Evolutionary conservation across 2,888 invertebrate genomes (phyloP).

Genomic region (Ptychoptera contaminata): DNA sequence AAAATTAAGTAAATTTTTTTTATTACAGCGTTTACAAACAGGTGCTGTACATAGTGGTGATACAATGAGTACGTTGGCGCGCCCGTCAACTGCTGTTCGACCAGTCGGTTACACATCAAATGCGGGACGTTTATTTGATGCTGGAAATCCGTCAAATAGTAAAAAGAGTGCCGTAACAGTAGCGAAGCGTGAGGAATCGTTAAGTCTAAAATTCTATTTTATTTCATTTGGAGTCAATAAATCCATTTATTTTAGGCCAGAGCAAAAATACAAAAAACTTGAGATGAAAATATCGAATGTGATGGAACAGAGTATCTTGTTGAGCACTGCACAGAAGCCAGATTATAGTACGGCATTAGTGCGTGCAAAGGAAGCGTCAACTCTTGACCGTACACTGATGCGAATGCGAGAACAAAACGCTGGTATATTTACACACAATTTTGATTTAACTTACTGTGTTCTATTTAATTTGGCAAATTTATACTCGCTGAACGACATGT

Average conservation of each 20-base stretch:
- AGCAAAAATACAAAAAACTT: slow-evolving; percentile 78
- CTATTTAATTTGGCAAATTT: slow-evolving; percentile 92
- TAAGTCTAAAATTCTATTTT: slow-evolving; percentile 17
- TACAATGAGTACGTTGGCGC: slow-evolving; percentile 26
- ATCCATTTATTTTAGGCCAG: slow-evolving; percentile 44
- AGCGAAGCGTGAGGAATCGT: slow-evolving; percentile 62
- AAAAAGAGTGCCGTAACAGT: slow-evolving; percentile 44
- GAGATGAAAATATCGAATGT: slow-evolving; percentile 79
- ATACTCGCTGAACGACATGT: slow-evolving; percentile 87
- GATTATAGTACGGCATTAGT: slow-evolving; percentile 42
- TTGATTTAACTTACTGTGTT: slow-evolving; percentile 93
- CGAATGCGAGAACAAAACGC: slow-evolving; percentile 84
- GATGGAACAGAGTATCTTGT: slow-evolving; percentile 78
- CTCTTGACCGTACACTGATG: slow-evolving; percentile 78
- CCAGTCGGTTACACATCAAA: slow-evolving; percentile 90
- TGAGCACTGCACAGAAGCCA: slow-evolving; percentile 23
- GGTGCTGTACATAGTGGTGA: slow-evolving; percentile 2
- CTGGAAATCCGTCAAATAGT: slow-evolving; percentile 24
- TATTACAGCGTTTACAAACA: not conserved
- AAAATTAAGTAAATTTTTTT: not conserved
- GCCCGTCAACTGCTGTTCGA: slow-evolving; percentile 94
- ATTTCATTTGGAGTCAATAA: not conserved
- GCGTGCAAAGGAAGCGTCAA: slow-evolving; percentile 92
- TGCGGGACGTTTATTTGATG: slow-evolving; percentile 50
- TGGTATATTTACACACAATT: slow-evolving; percentile 78